A percentile compares a stretch with the other conserved stretches of the same genome.
Conservation (phyloP, 2,888 invertebrate species). For the Sceliomorpha sp. region DNA sequence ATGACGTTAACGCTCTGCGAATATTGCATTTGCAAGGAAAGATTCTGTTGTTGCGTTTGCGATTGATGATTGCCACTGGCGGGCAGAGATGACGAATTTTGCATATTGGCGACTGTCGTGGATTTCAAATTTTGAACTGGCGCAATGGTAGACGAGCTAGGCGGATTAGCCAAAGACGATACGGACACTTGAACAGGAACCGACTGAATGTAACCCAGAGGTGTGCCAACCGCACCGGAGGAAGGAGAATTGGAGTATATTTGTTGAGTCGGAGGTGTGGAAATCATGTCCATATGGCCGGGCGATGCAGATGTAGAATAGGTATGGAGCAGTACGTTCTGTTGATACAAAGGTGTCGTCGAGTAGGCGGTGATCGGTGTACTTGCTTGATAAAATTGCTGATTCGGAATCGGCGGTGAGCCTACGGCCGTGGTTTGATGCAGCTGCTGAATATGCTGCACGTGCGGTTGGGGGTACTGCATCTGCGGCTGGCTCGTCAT, state of each 20-base stretch:
- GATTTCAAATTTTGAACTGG: constrained; percentile 65
- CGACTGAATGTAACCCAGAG: constrained; percentile 62
- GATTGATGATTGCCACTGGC: constrained; percentile 64
- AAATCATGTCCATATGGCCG: constrained; percentile 69
- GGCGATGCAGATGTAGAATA: constrained; percentile 65
- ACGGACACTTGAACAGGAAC: constrained; percentile 65
- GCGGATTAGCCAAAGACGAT: constrained; percentile 64
- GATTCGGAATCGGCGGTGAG: constrained; percentile 68
- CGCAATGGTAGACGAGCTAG: constrained; percentile 62
- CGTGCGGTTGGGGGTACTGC: constrained; percentile 69
- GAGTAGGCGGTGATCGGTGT: constrained; percentile 62
- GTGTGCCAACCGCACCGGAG: constrained; percentile 56
- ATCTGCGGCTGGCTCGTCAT: constrained; percentile 65
- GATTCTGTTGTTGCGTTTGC: constrained; percentile 68
- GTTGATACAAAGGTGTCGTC: constrained; percentile 66
- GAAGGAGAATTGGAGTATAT: constrained; percentile 57
- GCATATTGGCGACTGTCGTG: constrained; percentile 56
- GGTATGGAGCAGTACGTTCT: constrained; percentile 69
- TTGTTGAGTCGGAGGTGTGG: constrained; percentile 60
- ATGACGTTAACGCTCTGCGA: constrained; percentile 63
- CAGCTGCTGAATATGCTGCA: constrained; percentile 74
- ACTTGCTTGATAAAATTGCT: constrained; percentile 70
- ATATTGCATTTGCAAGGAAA: constrained; percentile 71
- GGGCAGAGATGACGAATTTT: constrained; percentile 60
- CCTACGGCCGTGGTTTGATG: constrained; percentile 70